phyloP scores from a whole-genome alignment of 2,797 vertebrate species.

The Rhodeus uyekii region DNA sequence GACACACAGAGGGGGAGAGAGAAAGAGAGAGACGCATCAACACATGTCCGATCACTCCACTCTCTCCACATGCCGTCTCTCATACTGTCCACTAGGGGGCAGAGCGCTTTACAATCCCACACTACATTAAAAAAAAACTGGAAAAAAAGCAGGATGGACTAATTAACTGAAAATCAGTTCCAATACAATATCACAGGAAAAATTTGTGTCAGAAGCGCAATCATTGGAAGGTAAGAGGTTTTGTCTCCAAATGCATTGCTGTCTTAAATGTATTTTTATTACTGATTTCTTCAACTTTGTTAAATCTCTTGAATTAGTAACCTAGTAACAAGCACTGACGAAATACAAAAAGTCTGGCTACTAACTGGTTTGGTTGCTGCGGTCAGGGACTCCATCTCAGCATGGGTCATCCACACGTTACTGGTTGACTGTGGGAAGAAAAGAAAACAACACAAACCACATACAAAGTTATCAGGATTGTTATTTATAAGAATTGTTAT shows the following conservation, averaged over 20 bases:
- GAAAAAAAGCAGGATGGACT: not conserved
- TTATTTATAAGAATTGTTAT: not conserved
- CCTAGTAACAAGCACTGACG: not conserved
- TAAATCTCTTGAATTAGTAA: not conserved
- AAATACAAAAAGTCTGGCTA: conserved; percentile 36
- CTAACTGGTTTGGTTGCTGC: conserved; percentile 89
- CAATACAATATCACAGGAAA: not conserved
- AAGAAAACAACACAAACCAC: conserved; percentile 47
- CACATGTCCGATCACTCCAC: conserved; percentile 34
- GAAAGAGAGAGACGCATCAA: conserved; percentile 57
- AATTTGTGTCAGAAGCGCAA: not conserved
- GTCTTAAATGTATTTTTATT: not conserved
- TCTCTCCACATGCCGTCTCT: conserved; percentile 12
- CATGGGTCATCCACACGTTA: conserved; percentile 96
- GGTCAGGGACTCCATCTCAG: conserved; percentile 91
- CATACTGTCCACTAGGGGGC: conserved; percentile 25
- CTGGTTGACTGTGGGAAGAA: conserved; percentile 83
- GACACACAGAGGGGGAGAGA: conserved; percentile 64
- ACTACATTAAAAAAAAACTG: not conserved
- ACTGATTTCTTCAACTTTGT: not conserved
- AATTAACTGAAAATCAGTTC: not conserved
- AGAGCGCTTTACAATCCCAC: conserved; percentile 42
- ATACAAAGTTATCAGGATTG: too few species aligned
- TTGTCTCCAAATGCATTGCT: not conserved
- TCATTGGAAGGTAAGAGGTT: not conserved